These are phyloP conservation scores for Tauraco hartlaubi DNA, from an alignment of 2,797 vertebrate genomes.

Conservation along the genomic window DNA sequence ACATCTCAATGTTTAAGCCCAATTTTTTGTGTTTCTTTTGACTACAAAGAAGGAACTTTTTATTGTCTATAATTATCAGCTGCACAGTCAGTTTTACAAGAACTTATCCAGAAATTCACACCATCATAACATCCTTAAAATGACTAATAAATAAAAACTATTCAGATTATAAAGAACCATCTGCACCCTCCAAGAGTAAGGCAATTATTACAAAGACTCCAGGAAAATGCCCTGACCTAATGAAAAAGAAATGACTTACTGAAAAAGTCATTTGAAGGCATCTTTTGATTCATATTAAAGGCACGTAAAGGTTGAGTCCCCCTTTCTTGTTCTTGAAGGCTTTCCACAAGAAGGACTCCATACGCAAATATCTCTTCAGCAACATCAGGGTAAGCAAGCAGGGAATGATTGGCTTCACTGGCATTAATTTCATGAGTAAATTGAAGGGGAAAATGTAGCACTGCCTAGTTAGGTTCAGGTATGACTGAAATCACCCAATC, in stretches of 20 bases:
- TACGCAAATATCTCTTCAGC: not conserved
- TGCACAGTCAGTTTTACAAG: not conserved
- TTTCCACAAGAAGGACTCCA: not conserved
- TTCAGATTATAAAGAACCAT: not conserved
- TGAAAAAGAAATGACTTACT: not conserved
- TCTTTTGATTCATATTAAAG: not conserved
- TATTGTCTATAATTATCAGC: not conserved
- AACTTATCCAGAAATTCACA: not conserved
- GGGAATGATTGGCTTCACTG: not conserved
- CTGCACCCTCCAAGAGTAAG: not conserved
- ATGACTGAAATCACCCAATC: conserved; percentile 30
- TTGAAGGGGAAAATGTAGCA: conserved; percentile 1
- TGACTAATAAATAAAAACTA: not conserved
- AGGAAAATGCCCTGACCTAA: not conserved
- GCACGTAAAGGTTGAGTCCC: not conserved
- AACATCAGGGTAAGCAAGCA: not conserved
- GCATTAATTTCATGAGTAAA: not conserved
- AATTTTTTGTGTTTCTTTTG: not conserved
- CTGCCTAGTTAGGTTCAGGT: not conserved
- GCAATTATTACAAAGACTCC: not conserved
- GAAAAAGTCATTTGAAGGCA: not conserved
- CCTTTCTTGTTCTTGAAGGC: not conserved
- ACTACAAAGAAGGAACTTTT: not conserved
- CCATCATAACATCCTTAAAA: not conserved
- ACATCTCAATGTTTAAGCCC: not conserved